Evolutionary conservation across 2,888 invertebrate genomes (phyloP).

Genomic region (Thyatira batis): DNA sequence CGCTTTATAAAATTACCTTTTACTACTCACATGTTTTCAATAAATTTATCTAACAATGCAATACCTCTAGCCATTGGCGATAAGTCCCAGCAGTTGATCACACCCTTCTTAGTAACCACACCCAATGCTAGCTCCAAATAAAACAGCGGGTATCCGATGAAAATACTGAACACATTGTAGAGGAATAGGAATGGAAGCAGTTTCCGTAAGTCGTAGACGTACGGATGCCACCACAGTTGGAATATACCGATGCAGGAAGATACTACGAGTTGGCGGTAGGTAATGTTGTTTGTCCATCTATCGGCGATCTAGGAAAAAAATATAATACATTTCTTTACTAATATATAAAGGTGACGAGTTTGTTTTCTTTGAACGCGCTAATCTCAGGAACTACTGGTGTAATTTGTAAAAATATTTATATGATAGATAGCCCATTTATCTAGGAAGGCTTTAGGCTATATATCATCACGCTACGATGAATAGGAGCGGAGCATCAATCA

Average conservation of each 20-base stretch:
- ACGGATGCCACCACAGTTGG: constrained; percentile 75
- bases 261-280: constrained; percentile 65
- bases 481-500: too few relatives aligned
- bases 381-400: too few relatives aligned
- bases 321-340: not conserved
- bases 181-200: constrained; percentile 68
- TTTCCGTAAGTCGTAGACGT: constrained; percentile 55
- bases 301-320: constrained; percentile 48
- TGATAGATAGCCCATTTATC: too few relatives aligned
- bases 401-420: too few relatives aligned
- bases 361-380: too few relatives aligned
- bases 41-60: too few relatives aligned
- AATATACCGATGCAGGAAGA: constrained; percentile 68
- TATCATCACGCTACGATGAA: too few relatives aligned
- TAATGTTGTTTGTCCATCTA: constrained; percentile 73
- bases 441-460: too few relatives aligned
- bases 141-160: constrained; percentile 68
- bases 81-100: constrained; percentile 71
- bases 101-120: constrained; percentile 66
- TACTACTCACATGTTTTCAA: too few relatives aligned
- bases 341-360: too few relatives aligned
- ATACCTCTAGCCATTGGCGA: constrained; percentile 70
- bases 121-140: constrained; percentile 72
- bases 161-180: constrained; percentile 66
- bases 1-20: too few relatives aligned